Conservation (phyloP, 2,113 vertebrate species). For the Perca schrenkii region DNA sequence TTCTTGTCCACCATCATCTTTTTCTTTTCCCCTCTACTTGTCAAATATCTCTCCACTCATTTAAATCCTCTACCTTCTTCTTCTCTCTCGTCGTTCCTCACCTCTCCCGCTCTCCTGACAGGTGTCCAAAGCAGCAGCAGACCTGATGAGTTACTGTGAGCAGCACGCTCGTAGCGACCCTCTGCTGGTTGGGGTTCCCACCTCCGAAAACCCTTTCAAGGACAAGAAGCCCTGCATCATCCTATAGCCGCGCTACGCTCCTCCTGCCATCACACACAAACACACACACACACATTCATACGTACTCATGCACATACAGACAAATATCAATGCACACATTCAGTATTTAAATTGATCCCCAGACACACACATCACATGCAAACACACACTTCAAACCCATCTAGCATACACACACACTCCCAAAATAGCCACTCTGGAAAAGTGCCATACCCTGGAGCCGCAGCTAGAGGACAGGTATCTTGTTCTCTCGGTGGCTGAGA, state of each 20-base stretch:
- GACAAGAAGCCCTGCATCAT: conserved; percentile 98
- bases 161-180: conserved; percentile 94
- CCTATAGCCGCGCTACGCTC: conserved; percentile 85
- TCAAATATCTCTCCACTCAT: neutral
- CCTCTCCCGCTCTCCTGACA: conserved; percentile 51
- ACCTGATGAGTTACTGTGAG: conserved; percentile 97
- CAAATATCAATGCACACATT: conserved; percentile 34
- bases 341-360: conserved; percentile 25
- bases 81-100: neutral
- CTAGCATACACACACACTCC: conserved; percentile 30
- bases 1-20: no score
- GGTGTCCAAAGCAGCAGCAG: conserved; percentile 95
- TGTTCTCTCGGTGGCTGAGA: conserved; percentile 56
- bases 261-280: conserved; percentile 18
- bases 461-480: conserved; percentile 65
- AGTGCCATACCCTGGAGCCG: conserved; percentile 71
- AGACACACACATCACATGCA: neutral
- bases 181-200: conserved; percentile 94
- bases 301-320: conserved; percentile 13
- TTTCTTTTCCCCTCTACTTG: no score
- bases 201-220: conserved; percentile 98
- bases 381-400: neutral
- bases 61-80: neutral
- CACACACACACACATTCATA: neutral
- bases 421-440: conserved; percentile 77